Conservation (phyloP, 2,797 vertebrate genomes). For the Neostethus bicornis region DNA sequence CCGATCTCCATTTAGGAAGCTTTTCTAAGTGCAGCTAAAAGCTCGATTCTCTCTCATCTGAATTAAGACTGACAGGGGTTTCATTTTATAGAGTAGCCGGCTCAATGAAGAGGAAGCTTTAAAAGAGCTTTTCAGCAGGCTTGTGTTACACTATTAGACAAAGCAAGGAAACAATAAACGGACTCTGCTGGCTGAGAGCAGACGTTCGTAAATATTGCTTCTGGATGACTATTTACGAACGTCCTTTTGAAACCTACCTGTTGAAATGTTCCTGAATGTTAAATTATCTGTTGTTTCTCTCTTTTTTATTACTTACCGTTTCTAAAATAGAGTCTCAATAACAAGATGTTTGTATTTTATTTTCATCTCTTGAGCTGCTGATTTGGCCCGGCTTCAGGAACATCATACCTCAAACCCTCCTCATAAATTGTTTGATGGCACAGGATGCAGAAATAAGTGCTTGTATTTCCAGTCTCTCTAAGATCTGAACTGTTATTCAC, state of each 20-base stretch:
- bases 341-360: no score
- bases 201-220: no score
- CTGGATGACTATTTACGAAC: slow-evolving; percentile 7
- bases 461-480: slow-evolving; percentile 7
- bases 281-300: no score
- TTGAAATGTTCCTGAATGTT: no score
- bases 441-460: not conserved
- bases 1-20: slow-evolving; percentile 40
- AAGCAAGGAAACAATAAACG: slow-evolving; percentile 33
- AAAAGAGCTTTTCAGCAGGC: slow-evolving; percentile 18
- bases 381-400: not conserved
- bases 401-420: not conserved
- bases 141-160: slow-evolving; percentile 20
- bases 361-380: not conserved
- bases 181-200: slow-evolving; percentile 4
- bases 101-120: slow-evolving; percentile 5
- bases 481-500: slow-evolving; percentile 4
- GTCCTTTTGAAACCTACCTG: no score
- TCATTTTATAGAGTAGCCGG: slow-evolving; percentile 19
- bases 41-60: slow-evolving; percentile 42
- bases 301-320: no score
- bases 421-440: not conserved
- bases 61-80: slow-evolving; percentile 28
- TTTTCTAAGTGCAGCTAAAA: slow-evolving; percentile 47
- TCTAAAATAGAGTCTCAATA: no score